Percentiles rank a stretch among this genome's conserved stretches.
Conservation (phyloP, 2,797 vertebrate species). For the Enteromius unitaeniatus region DNA sequence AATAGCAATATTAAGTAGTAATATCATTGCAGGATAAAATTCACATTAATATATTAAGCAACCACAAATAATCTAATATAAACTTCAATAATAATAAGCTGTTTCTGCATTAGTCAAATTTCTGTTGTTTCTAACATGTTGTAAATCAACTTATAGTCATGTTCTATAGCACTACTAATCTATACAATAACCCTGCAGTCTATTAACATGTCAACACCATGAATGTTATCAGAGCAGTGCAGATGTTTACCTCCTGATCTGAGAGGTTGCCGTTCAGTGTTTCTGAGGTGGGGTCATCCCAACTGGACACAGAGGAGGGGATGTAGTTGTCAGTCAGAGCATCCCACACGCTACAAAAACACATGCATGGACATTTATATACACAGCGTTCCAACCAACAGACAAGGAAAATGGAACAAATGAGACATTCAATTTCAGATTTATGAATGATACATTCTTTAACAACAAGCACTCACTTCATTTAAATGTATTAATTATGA, state of each 20-base stretch:
- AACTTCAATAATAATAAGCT: not conserved
- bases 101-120: not conserved
- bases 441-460: not conserved
- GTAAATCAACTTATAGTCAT: not conserved
- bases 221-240: conserved; percentile 2
- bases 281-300: conserved; percentile 84
- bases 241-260: conserved; percentile 84
- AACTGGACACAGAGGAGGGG: conserved; percentile 82
- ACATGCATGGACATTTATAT: conserved; percentile 51
- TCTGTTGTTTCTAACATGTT: not conserved
- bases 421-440: not conserved
- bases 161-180: not conserved
- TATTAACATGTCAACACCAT: not conserved
- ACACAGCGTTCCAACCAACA: conserved; percentile 20
- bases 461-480: not conserved
- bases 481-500: not conserved
- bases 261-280: conserved; percentile 88
- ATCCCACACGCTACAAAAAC: conserved; percentile 88
- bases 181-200: not conserved
- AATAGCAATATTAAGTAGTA: not conserved
- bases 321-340: conserved; percentile 94
- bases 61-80: not conserved
- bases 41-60: not conserved
- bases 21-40: not conserved
- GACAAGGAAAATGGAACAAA: conserved; percentile 24